These are phyloP conservation scores for Rhizomys pruinosus DNA, from an alignment of 2,113 vertebrate species.

Conservation along the genomic window DNA sequence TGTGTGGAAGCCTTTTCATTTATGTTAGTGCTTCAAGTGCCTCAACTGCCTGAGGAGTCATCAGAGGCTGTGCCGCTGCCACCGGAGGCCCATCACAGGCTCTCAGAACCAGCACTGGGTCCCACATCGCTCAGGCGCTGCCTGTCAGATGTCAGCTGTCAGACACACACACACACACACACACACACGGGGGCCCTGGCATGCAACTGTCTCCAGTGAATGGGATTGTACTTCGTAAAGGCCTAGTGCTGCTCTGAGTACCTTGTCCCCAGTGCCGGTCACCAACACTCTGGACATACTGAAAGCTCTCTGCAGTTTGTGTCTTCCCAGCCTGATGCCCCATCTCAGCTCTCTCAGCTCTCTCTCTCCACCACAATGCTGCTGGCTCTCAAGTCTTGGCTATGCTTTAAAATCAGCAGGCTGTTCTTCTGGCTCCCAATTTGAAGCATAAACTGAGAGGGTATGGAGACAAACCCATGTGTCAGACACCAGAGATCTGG, in stretches of 20 bases:
- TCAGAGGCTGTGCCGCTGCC: not conserved
- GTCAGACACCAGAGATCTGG: not conserved
- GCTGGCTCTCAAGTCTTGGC: not conserved
- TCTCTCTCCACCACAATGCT: too few species aligned
- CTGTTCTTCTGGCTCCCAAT: not conserved
- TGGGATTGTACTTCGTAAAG: not conserved
- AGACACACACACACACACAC: not conserved
- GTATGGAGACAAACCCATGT: not conserved
- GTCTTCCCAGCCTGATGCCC: not conserved
- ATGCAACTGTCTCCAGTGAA: too few species aligned
- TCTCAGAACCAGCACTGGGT: not conserved
- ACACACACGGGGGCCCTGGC: not conserved
- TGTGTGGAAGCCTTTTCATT: not conserved
- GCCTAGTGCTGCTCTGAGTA: not conserved
- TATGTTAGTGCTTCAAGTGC: accelerated
- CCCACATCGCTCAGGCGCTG: not conserved
- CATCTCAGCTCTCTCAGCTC: not conserved
- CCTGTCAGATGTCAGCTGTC: not conserved
- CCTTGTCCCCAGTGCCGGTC: accelerated
- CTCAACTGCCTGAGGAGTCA: not conserved
- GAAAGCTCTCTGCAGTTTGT: accelerated
- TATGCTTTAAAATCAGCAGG: not conserved
- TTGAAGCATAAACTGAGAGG: not conserved
- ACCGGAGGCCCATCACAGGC: not conserved
- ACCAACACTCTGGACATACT: not conserved